Conservation (phyloP, 1,140 invertebrate genomes). For the Drosophila funebris region DNA sequence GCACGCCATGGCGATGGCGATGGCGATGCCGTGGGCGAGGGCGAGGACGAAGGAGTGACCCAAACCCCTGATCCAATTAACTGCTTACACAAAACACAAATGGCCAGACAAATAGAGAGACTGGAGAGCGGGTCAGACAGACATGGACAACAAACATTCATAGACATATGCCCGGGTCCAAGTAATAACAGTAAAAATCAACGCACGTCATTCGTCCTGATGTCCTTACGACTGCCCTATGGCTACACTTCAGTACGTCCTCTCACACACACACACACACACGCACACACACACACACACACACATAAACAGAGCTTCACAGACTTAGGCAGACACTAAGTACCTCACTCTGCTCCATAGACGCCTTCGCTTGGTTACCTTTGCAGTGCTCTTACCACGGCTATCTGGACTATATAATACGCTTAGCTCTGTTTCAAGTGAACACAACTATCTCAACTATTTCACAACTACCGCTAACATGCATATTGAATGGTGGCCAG, state of each 20-base stretch:
- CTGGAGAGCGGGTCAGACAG: background rate
- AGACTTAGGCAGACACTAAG: constrained; percentile 10
- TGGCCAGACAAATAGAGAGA: constrained; percentile 68
- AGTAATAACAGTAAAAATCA: constrained; percentile 79
- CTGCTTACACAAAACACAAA: constrained; percentile 81
- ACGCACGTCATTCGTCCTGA: constrained; percentile 64
- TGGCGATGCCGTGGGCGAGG: background rate
- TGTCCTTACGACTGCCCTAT: constrained; percentile 54
- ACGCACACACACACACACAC: constrained; percentile 16
- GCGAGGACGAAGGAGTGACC: background rate
- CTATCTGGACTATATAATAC: background rate
- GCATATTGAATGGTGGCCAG: no score
- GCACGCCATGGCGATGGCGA: background rate
- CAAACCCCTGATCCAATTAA: constrained; percentile 79
- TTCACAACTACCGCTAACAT: no score
- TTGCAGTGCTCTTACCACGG: background rate
- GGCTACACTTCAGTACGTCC: constrained; percentile 49
- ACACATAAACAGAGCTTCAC: constrained; percentile 3
- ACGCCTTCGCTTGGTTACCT: constrained; percentile 45
- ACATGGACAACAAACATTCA: constrained; percentile 45
- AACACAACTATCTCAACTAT: no score
- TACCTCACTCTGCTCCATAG: constrained; percentile 8
- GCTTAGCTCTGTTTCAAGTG: background rate
- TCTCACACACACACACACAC: constrained; percentile 18
- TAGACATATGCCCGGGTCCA: constrained; percentile 51